Evolutionary conservation across 2,888 invertebrate species (phyloP), one percentile per base, ranked within the genome.

Genomic region (Nysson spinosus): DNA sequence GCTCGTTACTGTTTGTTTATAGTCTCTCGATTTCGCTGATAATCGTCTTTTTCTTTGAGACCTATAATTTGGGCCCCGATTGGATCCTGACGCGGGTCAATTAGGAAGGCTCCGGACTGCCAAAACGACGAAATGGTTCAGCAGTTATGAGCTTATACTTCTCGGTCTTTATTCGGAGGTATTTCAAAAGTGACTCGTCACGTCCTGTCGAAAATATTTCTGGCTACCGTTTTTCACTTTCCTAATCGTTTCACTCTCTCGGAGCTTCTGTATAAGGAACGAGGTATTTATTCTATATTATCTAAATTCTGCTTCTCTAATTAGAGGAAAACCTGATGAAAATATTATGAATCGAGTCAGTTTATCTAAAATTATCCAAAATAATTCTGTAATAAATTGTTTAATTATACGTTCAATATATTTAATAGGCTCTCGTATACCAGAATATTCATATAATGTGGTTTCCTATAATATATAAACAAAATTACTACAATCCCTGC

Each of bases 101-200:
- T 81, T 81, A 80, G 71, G 61, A 40, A 62, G 52, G 26, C 43
- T 28, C 34, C 30, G 32, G 46, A 51, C n/a, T n/a, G 66, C 34
- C 62, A 64, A 44, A 30, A 43, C 47, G 52, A 56, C 28, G 39
- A 30, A 58, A 34, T 35, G 62, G 43, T 43, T 39, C 61, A 35
- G 66, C 50, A 60, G 60, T 63, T 70, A 52, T 20, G 40, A 40
- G 37, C 70, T 42, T 28, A 35, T 39, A 40, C 43, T 61, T 20
- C 37, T 35, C 12, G 28, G 22, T 52, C 74, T 69, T 77, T 58
- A 58, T 74, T 78, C 70, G 66, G 35, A 32, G 46, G 39, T 60
- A 64, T 74, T 77, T 56, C 12, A 72, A 83, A 82, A 81, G 46
- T 76, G 78, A 71, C 73, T 40, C 63, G 82, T 83, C 83, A 83